These are phyloP conservation scores for Arbacia lixula DNA, from an alignment of 53 echinoderm and acorn worm species.

Conservation along the genomic window DNA sequence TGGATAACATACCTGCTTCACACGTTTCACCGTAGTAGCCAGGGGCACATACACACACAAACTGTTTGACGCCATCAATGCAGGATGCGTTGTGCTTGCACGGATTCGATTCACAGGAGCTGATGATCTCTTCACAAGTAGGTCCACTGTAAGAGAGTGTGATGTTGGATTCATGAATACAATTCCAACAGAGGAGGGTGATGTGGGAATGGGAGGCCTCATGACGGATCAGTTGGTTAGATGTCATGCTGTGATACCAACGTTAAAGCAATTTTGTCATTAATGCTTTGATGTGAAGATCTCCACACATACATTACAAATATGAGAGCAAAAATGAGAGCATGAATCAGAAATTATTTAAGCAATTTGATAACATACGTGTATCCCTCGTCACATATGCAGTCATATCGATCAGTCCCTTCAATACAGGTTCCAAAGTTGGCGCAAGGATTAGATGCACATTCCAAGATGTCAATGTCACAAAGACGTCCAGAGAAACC, in stretches of 20 bases:
- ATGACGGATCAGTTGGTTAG: too few relatives aligned
- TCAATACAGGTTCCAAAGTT: conserved; percentile 34
- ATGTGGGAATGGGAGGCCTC: too few relatives aligned
- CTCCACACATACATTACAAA: too few relatives aligned
- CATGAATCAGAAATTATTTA: too few relatives aligned
- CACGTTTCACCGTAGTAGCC: conserved; percentile 4
- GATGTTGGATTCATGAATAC: too few relatives aligned
- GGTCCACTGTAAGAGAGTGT: neutral
- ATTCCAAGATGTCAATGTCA: conserved; percentile 16
- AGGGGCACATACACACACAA: neutral
- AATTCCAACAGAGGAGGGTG: too few relatives aligned
- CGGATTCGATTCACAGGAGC: neutral
- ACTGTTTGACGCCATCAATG: neutral
- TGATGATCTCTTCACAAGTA: neutral
- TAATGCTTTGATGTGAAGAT: too few relatives aligned
- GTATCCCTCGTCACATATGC: conserved; percentile 9
- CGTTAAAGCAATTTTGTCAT: too few relatives aligned
- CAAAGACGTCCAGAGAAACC: conserved; percentile 11
- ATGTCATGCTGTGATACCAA: too few relatives aligned
- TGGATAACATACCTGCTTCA: conserved; percentile 11
- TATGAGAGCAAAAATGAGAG: too few relatives aligned
- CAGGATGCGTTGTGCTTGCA: conserved; percentile 17
- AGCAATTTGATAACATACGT: too few relatives aligned
- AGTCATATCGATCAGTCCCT: conserved; percentile 10
- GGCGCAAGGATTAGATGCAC: conserved; percentile 8